Evolutionary conservation across 1,140 invertebrate species (phyloP).

Genomic region (Agrypnia vestita): DNA sequence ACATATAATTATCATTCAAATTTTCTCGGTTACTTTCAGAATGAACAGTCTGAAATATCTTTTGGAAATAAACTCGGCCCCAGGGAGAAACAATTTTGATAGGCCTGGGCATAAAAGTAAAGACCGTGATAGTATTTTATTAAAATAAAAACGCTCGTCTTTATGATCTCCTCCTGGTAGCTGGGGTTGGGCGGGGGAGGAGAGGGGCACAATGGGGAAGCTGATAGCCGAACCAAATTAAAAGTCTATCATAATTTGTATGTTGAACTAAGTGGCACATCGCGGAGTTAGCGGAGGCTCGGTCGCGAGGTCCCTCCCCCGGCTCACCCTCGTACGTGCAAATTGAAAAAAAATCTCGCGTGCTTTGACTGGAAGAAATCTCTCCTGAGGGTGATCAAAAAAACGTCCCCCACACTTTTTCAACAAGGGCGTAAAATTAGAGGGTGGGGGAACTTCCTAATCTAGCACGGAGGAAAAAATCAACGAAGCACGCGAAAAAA

Average conservation of each 20-base stretch:
- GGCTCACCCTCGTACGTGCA: conserved; percentile 36
- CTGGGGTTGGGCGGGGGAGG: too few species aligned
- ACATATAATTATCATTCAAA: conserved; percentile 21
- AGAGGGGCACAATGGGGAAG: not conserved
- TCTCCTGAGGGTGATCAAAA: conserved; percentile 38
- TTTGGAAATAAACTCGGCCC: conserved; percentile 35
- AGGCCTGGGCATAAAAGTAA: conserved; percentile 38
- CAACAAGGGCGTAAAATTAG: conserved; percentile 24
- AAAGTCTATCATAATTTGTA: conserved; percentile 62
- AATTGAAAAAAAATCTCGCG: conserved; percentile 55
- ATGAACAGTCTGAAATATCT: conserved; percentile 9
- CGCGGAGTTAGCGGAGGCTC: conserved; percentile 13
- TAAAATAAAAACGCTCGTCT: conserved; percentile 42
- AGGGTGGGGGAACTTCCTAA: conserved; percentile 48
- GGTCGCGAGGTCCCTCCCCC: conserved; percentile 1
- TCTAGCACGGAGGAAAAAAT: conserved; percentile 48
- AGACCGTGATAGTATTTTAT: conserved; percentile 48
- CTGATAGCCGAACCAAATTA: conserved; percentile 56
- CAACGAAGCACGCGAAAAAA: conserved; percentile 51
- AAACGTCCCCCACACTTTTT: conserved; percentile 43
- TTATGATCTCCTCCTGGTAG: conserved; percentile 34
- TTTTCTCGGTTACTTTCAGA: conserved; percentile 24
- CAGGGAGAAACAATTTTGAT: conserved; percentile 44
- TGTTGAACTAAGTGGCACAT: conserved; percentile 56
- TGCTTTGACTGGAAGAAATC: conserved; percentile 42